Base-by-base conservation (phyloP, 2,797 vertebrate genomes). In the Semotilus atromaculatus region DNA sequence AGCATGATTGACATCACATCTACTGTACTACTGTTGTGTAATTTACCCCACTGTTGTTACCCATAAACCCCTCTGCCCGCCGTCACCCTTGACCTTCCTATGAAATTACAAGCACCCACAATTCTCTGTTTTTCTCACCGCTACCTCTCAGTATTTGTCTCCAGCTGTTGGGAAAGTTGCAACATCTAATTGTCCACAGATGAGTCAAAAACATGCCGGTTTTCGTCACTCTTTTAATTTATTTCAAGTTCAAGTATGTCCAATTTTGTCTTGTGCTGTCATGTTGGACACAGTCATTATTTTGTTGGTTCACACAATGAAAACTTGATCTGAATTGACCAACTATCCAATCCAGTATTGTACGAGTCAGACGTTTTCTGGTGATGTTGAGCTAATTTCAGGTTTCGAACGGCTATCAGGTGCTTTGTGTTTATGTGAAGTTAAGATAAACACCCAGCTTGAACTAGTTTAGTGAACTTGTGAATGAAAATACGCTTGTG, bases 111-210 rank as follows among this genome's bases (percentile, higher is more conserved):
- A 36, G 78, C 73, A 82, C 81, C 80, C 78, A 78, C 29, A 66
- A 58, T 62, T 78, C 31, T 74, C 40, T 14, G 14, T 45, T 45
- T 45, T 45, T 43, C 78, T 55, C 45, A 77, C 48, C 74, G 51
- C 68, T 87, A 88, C 85, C 81, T 87, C 75, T 87, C 87, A 89
- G 86, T 85, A 82, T 89, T 88, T 74, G 76, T 86, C 51, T 66
- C 55, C 51, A 82, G 62, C 21, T 71, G 67, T 62, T 62, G 51
- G 23, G 31, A 88, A 19, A 18, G 23, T 31, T 26, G 23, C 34
- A 36, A 11, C 43, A 14, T 45, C 13, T n/a, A 48, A n/a, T 58
- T 64, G 51, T 73, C 11, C 10, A 55, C 19, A 34, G 19, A 34
- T 36, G 71, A 81, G 36, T 38, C 29, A 11, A 4, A 68, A 55